Evolutionary conservation across 1,140 invertebrate genomes (phyloP).

Genomic region (Physella acuta): DNA sequence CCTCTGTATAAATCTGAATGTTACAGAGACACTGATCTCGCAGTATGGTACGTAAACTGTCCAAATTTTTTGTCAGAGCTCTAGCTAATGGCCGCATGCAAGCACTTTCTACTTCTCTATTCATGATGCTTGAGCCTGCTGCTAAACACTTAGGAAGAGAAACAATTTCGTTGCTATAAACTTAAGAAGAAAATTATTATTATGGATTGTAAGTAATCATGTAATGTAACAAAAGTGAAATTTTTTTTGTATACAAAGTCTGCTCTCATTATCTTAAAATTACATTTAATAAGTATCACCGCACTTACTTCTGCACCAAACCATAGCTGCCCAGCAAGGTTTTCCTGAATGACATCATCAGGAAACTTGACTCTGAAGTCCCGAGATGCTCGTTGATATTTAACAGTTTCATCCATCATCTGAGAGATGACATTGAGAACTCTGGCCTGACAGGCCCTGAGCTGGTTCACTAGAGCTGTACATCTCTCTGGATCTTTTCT

Average conservation of each 20-base stretch:
- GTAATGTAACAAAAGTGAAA: conserved; percentile 5
- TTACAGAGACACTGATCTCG: conserved; percentile 74
- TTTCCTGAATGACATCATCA: conserved; percentile 96
- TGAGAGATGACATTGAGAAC: conserved; percentile 87
- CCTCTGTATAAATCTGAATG: conserved; percentile 69
- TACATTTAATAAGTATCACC: too few species aligned
- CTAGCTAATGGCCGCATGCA: conserved; percentile 95
- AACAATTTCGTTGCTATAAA: too few species aligned
- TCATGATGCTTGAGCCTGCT: conserved; percentile 89
- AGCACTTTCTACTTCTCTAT: conserved; percentile 89
- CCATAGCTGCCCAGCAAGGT: conserved; percentile 96
- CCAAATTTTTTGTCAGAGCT: conserved; percentile 90
- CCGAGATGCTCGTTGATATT: conserved; percentile 80
- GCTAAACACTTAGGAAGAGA: conserved; percentile 65
- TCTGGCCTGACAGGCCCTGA: conserved; percentile 65
- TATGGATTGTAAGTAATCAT: too few species aligned
- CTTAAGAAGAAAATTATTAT: too few species aligned
- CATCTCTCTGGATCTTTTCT: conserved; percentile 95
- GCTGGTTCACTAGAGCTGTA: conserved; percentile 87
- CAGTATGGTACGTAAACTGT: conserved; percentile 85
- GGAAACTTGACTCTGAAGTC: conserved; percentile 99
- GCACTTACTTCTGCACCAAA: conserved; percentile 91
- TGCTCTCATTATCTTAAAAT: too few species aligned
- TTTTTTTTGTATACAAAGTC: too few species aligned
- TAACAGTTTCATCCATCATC: conserved; percentile 93